phyloP scores from a whole-genome alignment of 2,888 invertebrate genomes.

The Aleiodes alternator region DNA sequence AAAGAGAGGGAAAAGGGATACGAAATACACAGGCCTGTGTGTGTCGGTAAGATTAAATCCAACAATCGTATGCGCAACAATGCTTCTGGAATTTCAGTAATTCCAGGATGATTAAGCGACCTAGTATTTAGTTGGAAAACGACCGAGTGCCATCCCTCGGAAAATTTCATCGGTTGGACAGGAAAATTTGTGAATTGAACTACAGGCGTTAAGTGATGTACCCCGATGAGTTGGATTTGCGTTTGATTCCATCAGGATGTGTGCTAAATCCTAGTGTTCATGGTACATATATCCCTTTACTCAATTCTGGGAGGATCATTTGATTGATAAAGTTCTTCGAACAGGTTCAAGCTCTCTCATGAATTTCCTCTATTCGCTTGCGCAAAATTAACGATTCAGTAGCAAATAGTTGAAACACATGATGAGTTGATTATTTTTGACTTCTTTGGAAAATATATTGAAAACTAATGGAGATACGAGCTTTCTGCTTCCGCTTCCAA shows the following conservation, averaged over 20 bases:
- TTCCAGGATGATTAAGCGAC: slow-evolving; percentile 60
- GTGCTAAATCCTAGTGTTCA: neutral
- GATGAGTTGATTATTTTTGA: too few species aligned
- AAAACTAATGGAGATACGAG: too few species aligned
- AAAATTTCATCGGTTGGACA: slow-evolving; percentile 14
- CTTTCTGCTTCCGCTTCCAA: too few species aligned
- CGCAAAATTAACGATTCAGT: slow-evolving; percentile 9
- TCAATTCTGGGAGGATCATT: neutral
- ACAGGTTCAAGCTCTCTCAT: slow-evolving; percentile 5
- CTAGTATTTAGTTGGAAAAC: slow-evolving; percentile 55
- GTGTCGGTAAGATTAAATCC: slow-evolving; percentile 61
- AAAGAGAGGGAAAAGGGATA: slow-evolving; percentile 24
- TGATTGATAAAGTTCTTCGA: slow-evolving; percentile 16
- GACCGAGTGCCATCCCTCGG: slow-evolving; percentile 52
- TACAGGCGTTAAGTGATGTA: slow-evolving; percentile 22
- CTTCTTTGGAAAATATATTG: too few species aligned
- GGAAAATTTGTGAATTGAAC: slow-evolving; percentile 21
- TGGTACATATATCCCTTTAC: slow-evolving; percentile 6
- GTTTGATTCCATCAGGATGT: slow-evolving; percentile 12
- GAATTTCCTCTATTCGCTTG: slow-evolving; percentile 23
- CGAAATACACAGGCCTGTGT: slow-evolving; percentile 22
- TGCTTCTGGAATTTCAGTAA: slow-evolving; percentile 64
- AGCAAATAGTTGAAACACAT: too few species aligned
- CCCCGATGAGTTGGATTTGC: neutral
- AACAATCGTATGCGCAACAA: slow-evolving; percentile 66